Conservation (phyloP, 2,888 invertebrate genomes). For the Aphodius granarius region DNA sequence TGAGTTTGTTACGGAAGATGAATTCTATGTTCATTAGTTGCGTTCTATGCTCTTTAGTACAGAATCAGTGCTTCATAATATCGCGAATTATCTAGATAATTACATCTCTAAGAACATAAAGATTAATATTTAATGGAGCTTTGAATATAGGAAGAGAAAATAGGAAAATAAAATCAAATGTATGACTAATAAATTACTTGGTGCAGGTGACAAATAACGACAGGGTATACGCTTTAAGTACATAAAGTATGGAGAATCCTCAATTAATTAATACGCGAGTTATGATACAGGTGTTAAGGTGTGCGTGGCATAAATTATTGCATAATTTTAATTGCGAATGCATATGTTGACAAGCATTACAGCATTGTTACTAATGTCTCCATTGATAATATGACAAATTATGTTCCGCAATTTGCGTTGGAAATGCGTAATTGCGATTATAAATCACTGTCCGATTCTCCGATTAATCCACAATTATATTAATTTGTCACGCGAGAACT, state of each 20-base stretch:
- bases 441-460: neutral
- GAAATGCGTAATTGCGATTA: neutral
- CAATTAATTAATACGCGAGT: neutral
- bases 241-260: neutral
- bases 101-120: neutral
- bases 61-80: neutral
- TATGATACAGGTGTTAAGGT: neutral
- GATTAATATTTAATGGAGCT: no score
- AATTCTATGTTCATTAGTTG: neutral
- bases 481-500: neutral
- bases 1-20: neutral
- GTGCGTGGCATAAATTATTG: neutral
- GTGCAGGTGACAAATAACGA: neutral
- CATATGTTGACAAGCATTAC: conserved; percentile 9
- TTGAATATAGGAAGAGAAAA: no score
- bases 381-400: conserved; percentile 12
- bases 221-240: neutral
- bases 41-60: neutral
- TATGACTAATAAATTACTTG: neutral
- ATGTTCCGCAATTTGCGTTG: neutral
- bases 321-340: conserved; percentile 13
- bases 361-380: conserved; percentile 9
- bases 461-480: neutral
- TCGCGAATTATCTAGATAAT: neutral
- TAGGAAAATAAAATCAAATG: neutral